Evolutionary conservation across 2,797 vertebrate genomes (phyloP), one percentile per base, ranked within the genome.

Genomic region (Gymnodraco acuticeps): DNA sequence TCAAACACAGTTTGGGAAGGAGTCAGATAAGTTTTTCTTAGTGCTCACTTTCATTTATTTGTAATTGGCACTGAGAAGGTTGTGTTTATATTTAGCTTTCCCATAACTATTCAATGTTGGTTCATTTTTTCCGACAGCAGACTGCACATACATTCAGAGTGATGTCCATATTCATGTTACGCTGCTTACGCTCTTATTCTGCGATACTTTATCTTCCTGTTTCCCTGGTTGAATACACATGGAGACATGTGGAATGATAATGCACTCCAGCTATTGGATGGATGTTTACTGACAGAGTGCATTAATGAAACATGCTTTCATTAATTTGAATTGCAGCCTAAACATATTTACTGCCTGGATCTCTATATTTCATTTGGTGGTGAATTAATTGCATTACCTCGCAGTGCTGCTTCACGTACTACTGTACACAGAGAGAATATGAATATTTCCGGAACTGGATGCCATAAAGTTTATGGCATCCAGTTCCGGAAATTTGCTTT

Each of bases 291-390:
- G 83, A 81, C 87, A 81, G 73, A 71, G 46, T 45, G 58, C 84
- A 85, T 91, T 90, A 88, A 89, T 84, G 74, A 65, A 84, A 87
- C 87, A 81, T 81, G 81, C 82, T 86, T 85, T 86, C 80, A 86
- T 85, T 91, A 87, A 83, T 88, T 82, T n/a, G 77, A 83, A 72
- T 74, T 86, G 82, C 85, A 64, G 50, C 75, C 75, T 73, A 76
- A 78, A 85, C 82, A 76, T 62, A 62, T 89, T 89, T 75, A 83
- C 74, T 54, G 82, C 86, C 64, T 43, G 69, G 64, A 83, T 80
- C 81, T 52, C 54, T 87, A 43, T 83, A 74, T 88, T 86, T 89
- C 74, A 79, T 51, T 42, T 76, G 56, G 64, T 71, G 42, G 58
- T 86, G 85, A 88, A 90, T 85, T 33, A 71, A 83, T 63, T 83